Conservation (phyloP, 2,797 vertebrate species). For the Columba guinea region DNA sequence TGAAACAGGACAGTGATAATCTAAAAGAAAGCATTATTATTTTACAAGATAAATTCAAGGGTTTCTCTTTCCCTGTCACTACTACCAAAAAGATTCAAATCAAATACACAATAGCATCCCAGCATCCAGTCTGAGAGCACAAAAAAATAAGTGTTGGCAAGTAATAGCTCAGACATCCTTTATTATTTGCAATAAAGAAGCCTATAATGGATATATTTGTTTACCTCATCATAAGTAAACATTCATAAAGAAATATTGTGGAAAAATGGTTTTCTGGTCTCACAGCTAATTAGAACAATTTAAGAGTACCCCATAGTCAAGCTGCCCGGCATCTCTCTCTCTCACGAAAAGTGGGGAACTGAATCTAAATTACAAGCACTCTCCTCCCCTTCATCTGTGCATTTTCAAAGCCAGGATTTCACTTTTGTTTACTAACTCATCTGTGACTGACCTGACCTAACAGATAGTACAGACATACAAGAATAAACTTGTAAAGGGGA, state of each 20-base stretch:
- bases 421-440: background rate
- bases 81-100: background rate
- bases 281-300: background rate
- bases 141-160: background rate
- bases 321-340: background rate
- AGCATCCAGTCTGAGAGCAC: background rate
- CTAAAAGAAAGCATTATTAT: background rate
- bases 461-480: background rate
- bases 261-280: constrained; percentile 11
- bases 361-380: background rate
- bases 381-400: constrained; percentile 39
- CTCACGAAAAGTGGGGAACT: background rate
- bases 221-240: constrained; percentile 6
- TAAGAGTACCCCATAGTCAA: background rate
- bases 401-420: constrained; percentile 8
- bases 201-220: background rate
- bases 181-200: background rate
- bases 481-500: background rate
- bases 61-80: background rate
- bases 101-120: background rate
- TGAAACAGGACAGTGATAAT: background rate
- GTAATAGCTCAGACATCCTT: background rate
- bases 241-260: background rate
- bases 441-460: background rate
- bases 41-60: background rate